Base-by-base conservation (phyloP, 35 echinoderm and acorn worm species). In the Apostichopus japonicus region DNA sequence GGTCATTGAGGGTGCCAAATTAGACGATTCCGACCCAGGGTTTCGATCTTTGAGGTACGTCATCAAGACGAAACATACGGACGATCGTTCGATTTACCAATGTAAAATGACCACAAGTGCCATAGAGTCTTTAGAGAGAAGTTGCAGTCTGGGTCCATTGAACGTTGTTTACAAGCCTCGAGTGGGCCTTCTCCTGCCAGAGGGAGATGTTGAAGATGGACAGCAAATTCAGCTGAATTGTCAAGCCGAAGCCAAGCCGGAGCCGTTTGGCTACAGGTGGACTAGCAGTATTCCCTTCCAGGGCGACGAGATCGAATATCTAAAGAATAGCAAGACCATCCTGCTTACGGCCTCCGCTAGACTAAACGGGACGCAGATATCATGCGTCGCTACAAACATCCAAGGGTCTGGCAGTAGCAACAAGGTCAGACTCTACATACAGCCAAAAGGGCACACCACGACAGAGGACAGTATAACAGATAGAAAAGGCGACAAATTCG, bases 21-120 rank as follows among this genome's bases (percentile, higher is more conserved):
- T 77, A 1, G 93, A 97, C 58, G 96, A 97, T 75, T 89, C 91
- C 5, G 81, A 71, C 10, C 87, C 77, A 4, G 96, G 93, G 56
- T 95, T 83, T 76, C 93, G 96, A 8, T 83, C 75, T 19, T 65
- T 97, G 19, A 83, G 90, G 70, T 94, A 97, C 79, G 62, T 72
- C 5, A 93, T 97, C 10, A 77, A 13, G 2, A 71, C 89, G 6
- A 83, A 83, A 10, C 55, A 91, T 19, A 80, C 55, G 23, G 79
- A 95, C 17, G 70, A 97, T 24, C 91, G 93, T 0, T 84, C 93
- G 54, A 95, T 92, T 59, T 97, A 93, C 63, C 93, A 97, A 80
- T 97, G 96, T 84, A 94, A 97, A 77, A 78, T 94, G 91, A 93
- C 84, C 19, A 95, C 93, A 5, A 89, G 76, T 62, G 96, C 96